These are phyloP conservation scores for Mythimna ferrago DNA, from an alignment of 2,888 invertebrate genomes.

Conservation along the genomic window DNA sequence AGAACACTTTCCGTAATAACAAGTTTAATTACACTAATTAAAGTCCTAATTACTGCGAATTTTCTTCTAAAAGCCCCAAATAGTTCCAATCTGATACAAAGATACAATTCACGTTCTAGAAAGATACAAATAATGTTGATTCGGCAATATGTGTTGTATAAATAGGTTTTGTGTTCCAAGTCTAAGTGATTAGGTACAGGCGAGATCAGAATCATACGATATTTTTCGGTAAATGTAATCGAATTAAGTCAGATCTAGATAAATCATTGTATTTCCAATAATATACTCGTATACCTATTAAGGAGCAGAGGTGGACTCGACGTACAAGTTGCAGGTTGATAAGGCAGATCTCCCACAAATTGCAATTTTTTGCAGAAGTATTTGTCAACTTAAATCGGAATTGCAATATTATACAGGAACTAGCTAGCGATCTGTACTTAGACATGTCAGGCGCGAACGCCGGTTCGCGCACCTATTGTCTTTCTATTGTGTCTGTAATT, in stretches of 20 bases:
- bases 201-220: neutral
- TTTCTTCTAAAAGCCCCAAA: constrained; percentile 8
- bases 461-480: too few species aligned
- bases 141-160: neutral
- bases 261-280: too few species aligned
- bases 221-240: constrained; percentile 17
- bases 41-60: constrained; percentile 26
- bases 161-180: constrained; percentile 3
- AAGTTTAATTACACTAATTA: constrained; percentile 34
- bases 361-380: too few species aligned
- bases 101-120: neutral
- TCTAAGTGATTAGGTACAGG: neutral
- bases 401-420: too few species aligned
- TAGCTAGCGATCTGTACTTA: too few species aligned
- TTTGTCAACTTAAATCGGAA: too few species aligned
- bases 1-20: constrained; percentile 12
- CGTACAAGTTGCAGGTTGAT: too few species aligned
- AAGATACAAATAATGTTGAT: neutral
- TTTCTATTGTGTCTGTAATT: too few species aligned
- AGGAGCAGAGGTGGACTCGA: too few species aligned
- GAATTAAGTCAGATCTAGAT: constrained; percentile 5
- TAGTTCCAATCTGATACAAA: constrained; percentile 20
- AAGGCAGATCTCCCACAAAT: too few species aligned
- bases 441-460: too few species aligned
- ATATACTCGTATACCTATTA: too few species aligned